Conservation (phyloP, 2,113 vertebrate species). For the Sialia sialis region DNA sequence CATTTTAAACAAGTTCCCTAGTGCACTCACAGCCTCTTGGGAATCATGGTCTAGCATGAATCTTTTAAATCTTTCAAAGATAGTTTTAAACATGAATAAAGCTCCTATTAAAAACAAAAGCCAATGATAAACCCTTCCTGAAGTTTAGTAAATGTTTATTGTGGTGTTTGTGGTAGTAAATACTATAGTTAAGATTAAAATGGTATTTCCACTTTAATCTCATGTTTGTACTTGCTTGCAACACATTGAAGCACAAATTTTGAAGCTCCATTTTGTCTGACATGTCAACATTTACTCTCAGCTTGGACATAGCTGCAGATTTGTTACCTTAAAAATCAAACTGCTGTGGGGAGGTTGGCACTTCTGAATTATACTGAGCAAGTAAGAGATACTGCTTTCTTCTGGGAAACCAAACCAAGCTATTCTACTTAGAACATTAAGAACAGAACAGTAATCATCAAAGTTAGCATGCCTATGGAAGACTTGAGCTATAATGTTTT, state of each 20-base stretch:
- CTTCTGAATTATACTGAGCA: background rate
- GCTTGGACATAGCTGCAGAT: background rate
- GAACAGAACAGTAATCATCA: background rate
- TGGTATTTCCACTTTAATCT: background rate
- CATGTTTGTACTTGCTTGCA: background rate
- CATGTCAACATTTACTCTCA: background rate
- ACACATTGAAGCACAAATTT: background rate
- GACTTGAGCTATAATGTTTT: background rate
- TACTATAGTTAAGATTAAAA: background rate
- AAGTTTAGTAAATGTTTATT: background rate
- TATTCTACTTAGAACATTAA: background rate
- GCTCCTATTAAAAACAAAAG: background rate
- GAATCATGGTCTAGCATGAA: conserved; percentile 21
- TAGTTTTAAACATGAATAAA: background rate
- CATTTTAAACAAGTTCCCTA: conserved; percentile 67
- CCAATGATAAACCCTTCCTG: background rate
- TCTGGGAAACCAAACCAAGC: background rate
- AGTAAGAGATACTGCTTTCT: background rate
- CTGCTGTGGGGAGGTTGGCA: background rate
- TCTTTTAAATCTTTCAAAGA: conserved; percentile 8
- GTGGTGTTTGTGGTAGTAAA: background rate
- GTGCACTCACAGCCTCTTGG: conserved; percentile 22
- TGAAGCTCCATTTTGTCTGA: background rate
- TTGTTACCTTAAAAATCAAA: background rate
- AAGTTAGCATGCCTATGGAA: background rate